Evolutionary conservation across 2,797 vertebrate species (phyloP).

Genomic region (Decapterus maruadsi): DNA sequence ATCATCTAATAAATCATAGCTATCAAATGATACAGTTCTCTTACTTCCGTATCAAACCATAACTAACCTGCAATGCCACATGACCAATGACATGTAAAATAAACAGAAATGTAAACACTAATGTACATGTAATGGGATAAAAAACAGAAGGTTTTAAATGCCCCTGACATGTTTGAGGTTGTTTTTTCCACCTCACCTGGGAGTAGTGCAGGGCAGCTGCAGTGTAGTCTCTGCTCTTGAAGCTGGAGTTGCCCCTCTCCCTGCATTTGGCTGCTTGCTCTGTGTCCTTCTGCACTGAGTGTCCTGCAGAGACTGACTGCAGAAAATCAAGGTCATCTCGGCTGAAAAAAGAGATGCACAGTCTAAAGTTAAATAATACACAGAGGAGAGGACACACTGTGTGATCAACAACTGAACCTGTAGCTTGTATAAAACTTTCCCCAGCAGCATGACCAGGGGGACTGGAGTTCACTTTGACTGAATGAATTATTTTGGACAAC

Average conservation of each 20-base stretch:
- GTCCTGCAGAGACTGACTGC: slow-evolving; percentile 71
- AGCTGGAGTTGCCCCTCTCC: slow-evolving; percentile 87
- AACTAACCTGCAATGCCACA: not conserved
- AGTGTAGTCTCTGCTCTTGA: slow-evolving; percentile 85
- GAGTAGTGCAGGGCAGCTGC: slow-evolving; percentile 87
- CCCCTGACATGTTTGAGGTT: too few relatives aligned
- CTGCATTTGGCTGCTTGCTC: slow-evolving; percentile 80
- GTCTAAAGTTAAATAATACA: not conserved
- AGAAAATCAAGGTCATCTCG: slow-evolving; percentile 84
- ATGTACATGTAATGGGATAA: not conserved
- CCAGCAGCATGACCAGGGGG: not conserved
- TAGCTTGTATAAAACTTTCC: not conserved
- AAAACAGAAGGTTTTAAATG: not conserved
- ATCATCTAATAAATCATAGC: not conserved
- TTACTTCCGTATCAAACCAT: not conserved
- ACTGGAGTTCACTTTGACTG: not conserved
- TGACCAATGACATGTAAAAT: not conserved
- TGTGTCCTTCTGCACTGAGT: slow-evolving; percentile 81
- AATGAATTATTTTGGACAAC: not conserved
- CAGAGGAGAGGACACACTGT: not conserved
- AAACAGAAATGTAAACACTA: not conserved
- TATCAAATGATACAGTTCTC: not conserved
- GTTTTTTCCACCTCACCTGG: slow-evolving; percentile 79
- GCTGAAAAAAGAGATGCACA: slow-evolving; percentile 69
- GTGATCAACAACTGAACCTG: not conserved